Evolutionary conservation across 2,113 vertebrate species (phyloP), one percentile per base, ranked within the genome.

Genomic region (Pleuronectes platessa): DNA sequence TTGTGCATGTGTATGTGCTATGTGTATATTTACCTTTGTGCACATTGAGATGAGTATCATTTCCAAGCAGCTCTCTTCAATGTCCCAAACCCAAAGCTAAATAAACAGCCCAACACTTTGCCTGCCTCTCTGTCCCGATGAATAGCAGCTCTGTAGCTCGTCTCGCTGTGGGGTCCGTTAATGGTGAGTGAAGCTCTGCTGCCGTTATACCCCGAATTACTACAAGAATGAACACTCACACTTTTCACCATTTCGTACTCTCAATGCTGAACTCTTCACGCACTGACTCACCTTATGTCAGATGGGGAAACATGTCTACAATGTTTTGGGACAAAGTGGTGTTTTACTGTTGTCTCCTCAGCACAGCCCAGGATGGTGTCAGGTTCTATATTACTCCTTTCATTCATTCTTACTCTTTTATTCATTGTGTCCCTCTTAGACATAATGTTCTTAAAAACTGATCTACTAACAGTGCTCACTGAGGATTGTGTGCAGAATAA

Each of bases 21-120:
- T 78, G 63, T 88, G 82, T 89, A 67, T 89, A 81, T 89, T 82
- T 87, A 66, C 37, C 49, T 62, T 59, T 42, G 63, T 81, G 87
- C 58, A 20, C 37, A 4, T 35, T 68, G 76, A 76, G 58, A 79
- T 54, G 81, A 75, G 74, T 85, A 83, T 88, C 59, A 82, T 83
- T 83, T 84, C 85, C 75, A 21, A 74, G 23, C 68, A 24, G 82
- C 56, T 61, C 64, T 65, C 68, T 54, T 72, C 15, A 56, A 61
- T 42, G 85, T 89, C 73, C 75, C 76, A 55, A 53, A 74, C 83
- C 85, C 71, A 55, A 87, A 87, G n/a, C 53, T 61, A 90, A 90
- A 90, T 89, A 90, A 90, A 86, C 76, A 70, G 3, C 20, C 56
- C 56, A 3, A 80, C 89, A 87, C 85, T 85, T 78, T 54, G 47